These are phyloP conservation scores for Taeniopygia guttata DNA, from an alignment of 2,797 vertebrate species.

Conservation along the genomic window DNA sequence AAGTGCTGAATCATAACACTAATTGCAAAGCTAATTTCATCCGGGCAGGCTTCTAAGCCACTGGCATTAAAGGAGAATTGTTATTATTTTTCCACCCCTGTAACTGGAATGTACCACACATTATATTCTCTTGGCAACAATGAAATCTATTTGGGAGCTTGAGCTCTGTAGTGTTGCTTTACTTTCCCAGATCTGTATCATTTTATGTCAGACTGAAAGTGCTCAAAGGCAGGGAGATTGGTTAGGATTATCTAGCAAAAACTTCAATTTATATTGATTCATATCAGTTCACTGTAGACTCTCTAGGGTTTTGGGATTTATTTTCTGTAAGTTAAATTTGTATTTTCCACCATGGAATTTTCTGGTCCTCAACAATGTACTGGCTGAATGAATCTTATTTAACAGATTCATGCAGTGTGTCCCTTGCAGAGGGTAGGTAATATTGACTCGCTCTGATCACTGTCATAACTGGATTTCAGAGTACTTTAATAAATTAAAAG, in stretches of 20 bases:
- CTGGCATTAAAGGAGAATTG: neutral
- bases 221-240: neutral
- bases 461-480: slow-evolving; percentile 6
- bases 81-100: neutral
- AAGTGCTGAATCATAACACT: slow-evolving; percentile 35
- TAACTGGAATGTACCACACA: neutral
- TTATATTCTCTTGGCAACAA: neutral
- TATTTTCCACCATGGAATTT: neutral
- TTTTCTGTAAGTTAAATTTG: neutral
- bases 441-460: accelerated
- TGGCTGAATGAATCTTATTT: neutral
- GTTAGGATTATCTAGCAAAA: neutral
- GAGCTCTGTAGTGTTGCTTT: neutral
- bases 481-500: slow-evolving; percentile 3
- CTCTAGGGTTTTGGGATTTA: neutral
- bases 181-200: neutral
- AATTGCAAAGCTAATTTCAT: slow-evolving; percentile 67
- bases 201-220: neutral
- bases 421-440: neutral
- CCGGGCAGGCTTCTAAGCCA: neutral
- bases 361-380: neutral
- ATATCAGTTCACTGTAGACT: neutral
- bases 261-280: neutral
- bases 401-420: neutral
- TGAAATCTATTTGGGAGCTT: neutral